Conservation (phyloP, 2,113 vertebrate genomes). For the Smithornis capensis region DNA sequence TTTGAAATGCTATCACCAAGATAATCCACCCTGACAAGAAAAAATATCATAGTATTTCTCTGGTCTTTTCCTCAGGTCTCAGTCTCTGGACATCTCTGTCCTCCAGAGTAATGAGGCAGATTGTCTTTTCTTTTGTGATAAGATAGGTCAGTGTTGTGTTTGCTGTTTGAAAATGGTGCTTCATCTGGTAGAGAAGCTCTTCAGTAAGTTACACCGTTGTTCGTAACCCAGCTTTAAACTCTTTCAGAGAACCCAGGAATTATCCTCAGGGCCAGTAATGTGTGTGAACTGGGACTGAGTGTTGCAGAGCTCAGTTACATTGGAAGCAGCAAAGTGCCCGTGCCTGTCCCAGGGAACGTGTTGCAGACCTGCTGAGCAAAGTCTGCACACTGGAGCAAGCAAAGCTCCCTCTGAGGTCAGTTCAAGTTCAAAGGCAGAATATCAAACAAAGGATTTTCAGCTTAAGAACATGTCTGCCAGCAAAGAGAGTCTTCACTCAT, state of each 20-base stretch:
- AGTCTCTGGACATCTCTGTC: background rate
- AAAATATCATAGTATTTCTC: background rate
- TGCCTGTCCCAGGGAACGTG: background rate
- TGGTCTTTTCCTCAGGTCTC: background rate
- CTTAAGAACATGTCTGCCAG: background rate
- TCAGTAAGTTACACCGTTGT: background rate
- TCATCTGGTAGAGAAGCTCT: background rate
- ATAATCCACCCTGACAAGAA: background rate
- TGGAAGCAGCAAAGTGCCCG: background rate
- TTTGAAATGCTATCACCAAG: background rate
- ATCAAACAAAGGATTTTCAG: background rate
- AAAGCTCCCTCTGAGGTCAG: background rate
- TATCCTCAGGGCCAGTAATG: background rate
- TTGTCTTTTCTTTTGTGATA: background rate
- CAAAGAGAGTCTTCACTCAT: background rate
- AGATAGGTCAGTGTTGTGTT: background rate
- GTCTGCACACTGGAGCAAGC: accelerated
- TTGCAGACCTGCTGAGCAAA: background rate
- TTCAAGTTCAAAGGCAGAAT: background rate
- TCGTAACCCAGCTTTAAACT: background rate
- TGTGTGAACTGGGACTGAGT: background rate
- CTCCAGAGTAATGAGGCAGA: background rate
- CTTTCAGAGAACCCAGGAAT: background rate
- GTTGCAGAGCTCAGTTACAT: background rate
- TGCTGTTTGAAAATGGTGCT: background rate